phyloP scores from a whole-genome alignment of 2,113 vertebrate species.

The Cryptotis parvus region DNA sequence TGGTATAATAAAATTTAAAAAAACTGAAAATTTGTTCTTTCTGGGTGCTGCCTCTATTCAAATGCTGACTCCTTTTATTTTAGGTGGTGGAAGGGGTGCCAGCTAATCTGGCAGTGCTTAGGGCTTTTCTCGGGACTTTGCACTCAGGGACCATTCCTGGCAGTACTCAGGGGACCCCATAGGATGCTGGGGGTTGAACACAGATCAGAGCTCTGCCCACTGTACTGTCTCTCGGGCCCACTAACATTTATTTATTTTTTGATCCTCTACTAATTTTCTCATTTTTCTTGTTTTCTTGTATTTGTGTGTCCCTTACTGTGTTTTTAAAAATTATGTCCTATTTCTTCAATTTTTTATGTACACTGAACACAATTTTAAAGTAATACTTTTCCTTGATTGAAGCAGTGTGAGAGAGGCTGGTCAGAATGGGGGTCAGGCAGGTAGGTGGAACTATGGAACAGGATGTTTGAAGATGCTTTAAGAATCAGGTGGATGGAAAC shows the following conservation, averaged over 20 bases:
- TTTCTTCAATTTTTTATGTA: background rate
- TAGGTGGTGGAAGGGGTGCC: no score
- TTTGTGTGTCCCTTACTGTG: background rate
- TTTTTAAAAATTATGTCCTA: background rate
- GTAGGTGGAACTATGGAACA: no score
- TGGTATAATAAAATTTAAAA: no score
- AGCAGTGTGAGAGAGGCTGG: background rate
- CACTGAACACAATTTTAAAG: background rate
- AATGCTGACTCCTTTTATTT: background rate
- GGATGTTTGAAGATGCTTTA: background rate
- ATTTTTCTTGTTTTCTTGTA: conserved; percentile 43
- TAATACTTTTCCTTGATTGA: background rate
- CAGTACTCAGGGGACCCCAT: no score
- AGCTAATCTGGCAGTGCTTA: no score
- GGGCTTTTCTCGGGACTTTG: no score
- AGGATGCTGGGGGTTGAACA: no score
- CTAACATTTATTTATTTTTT: background rate
- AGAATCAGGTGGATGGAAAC: background rate
- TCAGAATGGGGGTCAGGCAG: background rate
- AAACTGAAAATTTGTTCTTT: background rate
- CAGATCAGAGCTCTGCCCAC: no score
- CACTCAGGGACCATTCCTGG: no score
- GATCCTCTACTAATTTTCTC: background rate
- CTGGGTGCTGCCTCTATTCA: background rate
- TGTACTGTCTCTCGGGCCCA: background rate